Conservation (phyloP, 2,888 invertebrate genomes). For the Pyrrhosoma nymphula region DNA sequence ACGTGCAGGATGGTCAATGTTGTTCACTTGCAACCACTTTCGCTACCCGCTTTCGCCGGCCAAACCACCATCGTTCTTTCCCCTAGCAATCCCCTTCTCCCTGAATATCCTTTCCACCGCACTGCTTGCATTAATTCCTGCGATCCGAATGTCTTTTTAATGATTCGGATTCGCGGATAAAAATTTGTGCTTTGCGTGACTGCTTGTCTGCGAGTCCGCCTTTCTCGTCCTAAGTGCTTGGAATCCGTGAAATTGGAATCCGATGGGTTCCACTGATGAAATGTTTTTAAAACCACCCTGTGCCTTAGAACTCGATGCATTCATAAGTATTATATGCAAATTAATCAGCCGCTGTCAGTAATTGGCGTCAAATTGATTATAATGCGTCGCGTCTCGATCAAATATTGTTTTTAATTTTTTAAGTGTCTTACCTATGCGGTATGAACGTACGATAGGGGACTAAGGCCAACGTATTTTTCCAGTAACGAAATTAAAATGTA, state of each 20-base stretch:
- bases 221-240: not conserved
- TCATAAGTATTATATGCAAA: not conserved
- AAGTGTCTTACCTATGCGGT: not conserved
- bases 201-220: not conserved
- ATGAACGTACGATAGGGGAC: not conserved
- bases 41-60: too few relatives aligned
- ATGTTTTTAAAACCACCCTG: not conserved
- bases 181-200: not conserved
- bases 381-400: not conserved
- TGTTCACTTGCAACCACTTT: not conserved
- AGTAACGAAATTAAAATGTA: too few relatives aligned
- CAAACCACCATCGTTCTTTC: not conserved
- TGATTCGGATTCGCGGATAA: not conserved
- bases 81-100: not conserved
- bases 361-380: not conserved
- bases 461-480: too few relatives aligned
- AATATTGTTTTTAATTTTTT: not conserved
- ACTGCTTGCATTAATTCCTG: not conserved
- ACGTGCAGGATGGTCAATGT: not conserved
- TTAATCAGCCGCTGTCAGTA: not conserved
- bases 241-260: not conserved
- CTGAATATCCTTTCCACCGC: not conserved
- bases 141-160: conserved; percentile 33
- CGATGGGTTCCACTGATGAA: conserved; percentile 17
- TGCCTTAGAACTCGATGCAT: not conserved